These are phyloP conservation scores for Bungarus multicinctus DNA, from an alignment of 2,113 vertebrate genomes.

Conservation along the genomic window DNA sequence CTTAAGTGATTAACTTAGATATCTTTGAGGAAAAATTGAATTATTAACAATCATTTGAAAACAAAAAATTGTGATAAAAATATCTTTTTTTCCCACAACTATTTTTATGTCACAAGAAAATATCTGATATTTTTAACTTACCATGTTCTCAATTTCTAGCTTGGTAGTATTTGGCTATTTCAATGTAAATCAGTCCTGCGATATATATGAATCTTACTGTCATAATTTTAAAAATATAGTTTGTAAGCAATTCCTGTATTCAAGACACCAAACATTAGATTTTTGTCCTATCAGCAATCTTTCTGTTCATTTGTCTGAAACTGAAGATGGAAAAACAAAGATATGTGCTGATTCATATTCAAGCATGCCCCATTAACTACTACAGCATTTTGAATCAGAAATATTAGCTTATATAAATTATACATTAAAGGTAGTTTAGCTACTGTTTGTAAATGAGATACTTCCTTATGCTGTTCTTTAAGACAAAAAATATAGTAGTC, in stretches of 20 bases:
- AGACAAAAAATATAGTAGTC: conserved; percentile 6
- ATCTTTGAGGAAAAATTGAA: background rate
- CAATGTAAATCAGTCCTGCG: conserved; percentile 26
- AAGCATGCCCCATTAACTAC: conserved; percentile 9
- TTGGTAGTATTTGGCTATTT: conserved; percentile 38
- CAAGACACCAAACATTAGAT: conserved; percentile 36
- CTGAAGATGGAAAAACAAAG: conserved; percentile 32
- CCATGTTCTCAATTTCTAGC: conserved; percentile 34
- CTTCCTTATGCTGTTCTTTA: conserved; percentile 14
- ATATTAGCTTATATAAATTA: conserved; percentile 45
- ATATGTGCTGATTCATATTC: conserved; percentile 21
- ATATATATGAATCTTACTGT: conserved; percentile 34
- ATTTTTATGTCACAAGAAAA: conserved; percentile 26
- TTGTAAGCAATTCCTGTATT: conserved; percentile 42
- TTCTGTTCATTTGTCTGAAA: background rate
- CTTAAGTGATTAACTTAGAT: background rate
- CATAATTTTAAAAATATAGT: conserved; percentile 40
- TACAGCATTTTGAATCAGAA: conserved; percentile 42
- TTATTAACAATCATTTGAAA: background rate
- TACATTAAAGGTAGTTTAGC: background rate
- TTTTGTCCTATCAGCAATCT: conserved; percentile 35
- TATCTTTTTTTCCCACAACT: background rate
- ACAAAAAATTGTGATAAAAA: background rate
- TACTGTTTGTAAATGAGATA: conserved; percentile 23
- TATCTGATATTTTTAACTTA: conserved; percentile 14